Conservation (phyloP, 37 sponge, comb jelly and placozoan genomes). For the Bolinopsis microptera region DNA sequence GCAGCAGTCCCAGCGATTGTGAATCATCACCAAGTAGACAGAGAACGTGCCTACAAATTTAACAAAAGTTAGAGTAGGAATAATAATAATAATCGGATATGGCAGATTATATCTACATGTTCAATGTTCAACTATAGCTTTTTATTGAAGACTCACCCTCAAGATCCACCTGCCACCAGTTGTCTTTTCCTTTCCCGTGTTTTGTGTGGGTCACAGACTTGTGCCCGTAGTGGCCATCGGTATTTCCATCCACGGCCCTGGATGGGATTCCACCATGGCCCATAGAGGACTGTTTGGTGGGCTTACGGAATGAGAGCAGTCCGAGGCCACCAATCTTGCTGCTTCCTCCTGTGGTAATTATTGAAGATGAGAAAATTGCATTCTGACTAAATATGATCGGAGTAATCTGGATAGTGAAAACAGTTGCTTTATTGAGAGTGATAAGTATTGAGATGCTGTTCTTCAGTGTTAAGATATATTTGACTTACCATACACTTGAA, state of each 20-base stretch:
- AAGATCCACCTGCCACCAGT: conserved; percentile 20
- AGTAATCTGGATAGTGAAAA: too few species aligned
- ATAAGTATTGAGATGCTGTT: too few species aligned
- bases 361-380: too few species aligned
- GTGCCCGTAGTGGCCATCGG: background rate
- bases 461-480: too few species aligned
- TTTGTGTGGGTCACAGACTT: background rate
- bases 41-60: background rate
- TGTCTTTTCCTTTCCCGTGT: background rate
- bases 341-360: background rate
- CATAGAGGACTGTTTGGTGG: background rate
- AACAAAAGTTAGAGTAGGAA: background rate
- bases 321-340: background rate
- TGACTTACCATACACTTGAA: background rate
- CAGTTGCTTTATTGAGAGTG: too few species aligned
- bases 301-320: background rate
- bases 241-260: background rate
- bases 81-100: too few species aligned
- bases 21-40: background rate
- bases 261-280: background rate
- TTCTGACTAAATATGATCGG: too few species aligned
- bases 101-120: too few species aligned
- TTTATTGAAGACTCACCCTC: background rate
- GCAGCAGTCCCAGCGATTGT: conserved; percentile 35
- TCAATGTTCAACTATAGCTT: too few species aligned